Base-by-base conservation (phyloP, 53 echinoderm and acorn worm species). In the Holothuria scabra region DNA sequence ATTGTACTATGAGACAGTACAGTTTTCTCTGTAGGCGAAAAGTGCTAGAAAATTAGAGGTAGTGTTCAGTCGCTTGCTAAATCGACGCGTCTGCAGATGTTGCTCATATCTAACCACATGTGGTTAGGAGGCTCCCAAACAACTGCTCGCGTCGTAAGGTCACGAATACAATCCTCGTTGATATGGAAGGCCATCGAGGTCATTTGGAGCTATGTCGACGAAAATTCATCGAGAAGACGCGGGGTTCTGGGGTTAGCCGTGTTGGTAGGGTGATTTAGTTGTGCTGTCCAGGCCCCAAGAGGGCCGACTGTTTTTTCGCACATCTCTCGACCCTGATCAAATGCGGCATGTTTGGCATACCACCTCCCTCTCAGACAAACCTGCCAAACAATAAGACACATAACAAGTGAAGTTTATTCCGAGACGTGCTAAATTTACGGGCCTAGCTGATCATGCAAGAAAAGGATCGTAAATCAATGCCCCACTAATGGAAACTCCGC, bases 401-500 rank as follows among this genome's bases (percentile, higher is more conserved):
- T 31, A 79, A 72, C 57, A 33, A 55, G 59, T 59, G 33, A 59
- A 79, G 79, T 79, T 79, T 79, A 79, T 33, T 55, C 52, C 24
- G 32, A 58, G 79, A 33, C 79, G 57, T 56, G 79, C 59, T 59
- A 79, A 59, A 79, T 79, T 79, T 79, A 79, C 79, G 79, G 79
- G 28, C 49, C 56, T 23, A 33, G 48, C 79, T 79, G 79, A 79
- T 79, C 58, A 55, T 33, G 58, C 31, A 55, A 79, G 79, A 79
- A 57, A 29, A 28, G 56, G 32, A 26, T n/a, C 57, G 34, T 79
- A 79, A 79, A 79, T 79, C 79, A 79, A 25, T 33, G 48, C 21
- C 28, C 59, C 59, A 79, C 79, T 79, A 79, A 79, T 79, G 79
- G 79, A 79, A 79, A 79, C 79, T 79, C 79, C 79, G 79, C 79